Base-by-base conservation (phyloP, 2,888 invertebrate genomes). In the Exephanes ischioxanthus region DNA sequence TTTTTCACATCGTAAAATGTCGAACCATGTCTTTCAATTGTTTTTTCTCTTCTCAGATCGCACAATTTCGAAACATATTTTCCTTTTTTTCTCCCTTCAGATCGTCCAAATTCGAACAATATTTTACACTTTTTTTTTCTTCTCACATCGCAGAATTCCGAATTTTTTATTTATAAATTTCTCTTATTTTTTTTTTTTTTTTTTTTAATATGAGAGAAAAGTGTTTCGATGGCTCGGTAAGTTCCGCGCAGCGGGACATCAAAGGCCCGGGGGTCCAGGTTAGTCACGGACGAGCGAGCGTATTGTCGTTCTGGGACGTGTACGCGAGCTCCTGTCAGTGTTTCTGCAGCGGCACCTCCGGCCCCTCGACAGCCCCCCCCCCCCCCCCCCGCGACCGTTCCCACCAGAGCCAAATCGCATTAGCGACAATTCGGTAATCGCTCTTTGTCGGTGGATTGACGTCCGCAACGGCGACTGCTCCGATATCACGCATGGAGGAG, bases 341-440 rank as follows among this genome's bases (percentile, higher is more conserved):
- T 30, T 71, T 63, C 61, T 68, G 30, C 19, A 19, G 48, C 48
- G 63, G 33, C 30, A 45, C 51, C 30, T 75, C 76, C 22, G 7
- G 45, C 30, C 58, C 75, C 63, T 78, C 67, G 48, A 19, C n/a
- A 16, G 33, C 45, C 72, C 72, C 68, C 45, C 45, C 45, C 58
- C 45, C 70, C 73, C 73, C 67, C 68, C 71, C 22, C 22, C 22
- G 0, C n/a, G n/a, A n/a, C 58, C 72, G 72, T 79, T 84, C 71
- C 66, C 53, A 68, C 82, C 80, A 72, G 72, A 80, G 45, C 80
- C 16, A 90, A 91, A 91, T 91, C 89, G 87, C 89, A 91, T 91
- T 90, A 90, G 89, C 88, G 86, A 91, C 90, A 85, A 90, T 91
- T 91, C 89, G 88, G 88, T 90, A 91, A 91, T 90, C 90, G 89